Percentiles rank a stretch among this genome's conserved stretches.
phyloP scores from a whole-genome alignment of 2,888 invertebrate genomes.

The Nematopogon swammerdamellus region DNA sequence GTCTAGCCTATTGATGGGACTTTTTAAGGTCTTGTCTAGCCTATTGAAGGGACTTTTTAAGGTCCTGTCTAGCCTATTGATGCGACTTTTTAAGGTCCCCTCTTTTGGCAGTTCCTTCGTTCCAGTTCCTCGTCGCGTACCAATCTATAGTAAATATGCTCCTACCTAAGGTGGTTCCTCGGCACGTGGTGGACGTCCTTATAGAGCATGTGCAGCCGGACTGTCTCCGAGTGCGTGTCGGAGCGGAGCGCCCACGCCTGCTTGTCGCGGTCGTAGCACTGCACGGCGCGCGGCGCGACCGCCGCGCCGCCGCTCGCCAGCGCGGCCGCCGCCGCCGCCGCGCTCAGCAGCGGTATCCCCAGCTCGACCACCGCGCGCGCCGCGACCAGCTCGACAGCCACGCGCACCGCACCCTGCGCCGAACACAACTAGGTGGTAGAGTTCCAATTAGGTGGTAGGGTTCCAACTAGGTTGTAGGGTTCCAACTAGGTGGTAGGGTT shows the following conservation, averaged over 20 bases:
- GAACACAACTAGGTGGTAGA: no score
- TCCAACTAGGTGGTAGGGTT: no score
- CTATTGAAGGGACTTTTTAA: no score
- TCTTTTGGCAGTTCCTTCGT: no score
- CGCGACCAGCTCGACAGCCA: conserved; percentile 71
- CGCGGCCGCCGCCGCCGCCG: conserved; percentile 56
- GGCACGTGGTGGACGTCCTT: conserved; percentile 77
- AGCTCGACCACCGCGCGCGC: conserved; percentile 68
- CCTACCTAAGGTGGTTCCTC: conserved; percentile 58
- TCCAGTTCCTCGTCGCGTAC: no score
- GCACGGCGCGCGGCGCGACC: conserved; percentile 55
- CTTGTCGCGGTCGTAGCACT: conserved; percentile 77
- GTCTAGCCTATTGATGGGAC: no score
- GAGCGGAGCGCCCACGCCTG: conserved; percentile 76
- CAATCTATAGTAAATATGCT: no score
- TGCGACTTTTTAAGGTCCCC: no score
- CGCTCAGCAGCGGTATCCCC: conserved; percentile 18
- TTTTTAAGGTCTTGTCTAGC: no score
- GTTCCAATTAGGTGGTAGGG: no score
- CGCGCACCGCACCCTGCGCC: conserved; percentile 54
- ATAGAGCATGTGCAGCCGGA: conserved; percentile 71
- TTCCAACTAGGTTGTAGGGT: no score
- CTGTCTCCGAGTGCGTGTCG: conserved; percentile 72
- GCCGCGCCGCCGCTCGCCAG: conserved; percentile 53
- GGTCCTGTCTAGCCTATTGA: no score